These are phyloP conservation scores for Dryobates pubescens DNA, from an alignment of 2,797 vertebrate genomes.

Conservation along the genomic window DNA sequence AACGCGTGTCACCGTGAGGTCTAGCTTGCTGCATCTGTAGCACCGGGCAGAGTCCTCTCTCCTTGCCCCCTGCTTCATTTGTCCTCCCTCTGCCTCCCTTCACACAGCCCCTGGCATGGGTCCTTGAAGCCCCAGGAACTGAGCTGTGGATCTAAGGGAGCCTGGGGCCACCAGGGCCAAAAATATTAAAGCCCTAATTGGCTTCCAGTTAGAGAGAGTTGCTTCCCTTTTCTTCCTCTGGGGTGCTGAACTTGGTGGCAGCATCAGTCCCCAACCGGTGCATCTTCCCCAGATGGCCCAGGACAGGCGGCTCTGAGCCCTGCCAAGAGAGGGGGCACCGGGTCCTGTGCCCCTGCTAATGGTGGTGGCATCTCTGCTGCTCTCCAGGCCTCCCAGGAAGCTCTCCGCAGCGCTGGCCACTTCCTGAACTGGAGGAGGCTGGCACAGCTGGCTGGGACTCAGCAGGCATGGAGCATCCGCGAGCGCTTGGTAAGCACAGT, in stretches of 20 bases:
- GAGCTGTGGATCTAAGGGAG: rapidly evolving
- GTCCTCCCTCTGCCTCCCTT: neutral
- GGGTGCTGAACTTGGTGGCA: too few relatives aligned
- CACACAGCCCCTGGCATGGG: neutral
- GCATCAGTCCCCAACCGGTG: too few relatives aligned
- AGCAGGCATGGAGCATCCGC: too few relatives aligned
- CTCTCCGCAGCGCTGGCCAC: too few relatives aligned
- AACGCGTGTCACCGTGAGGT: too few relatives aligned
- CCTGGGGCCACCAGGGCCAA: neutral
- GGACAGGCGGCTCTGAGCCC: neutral
- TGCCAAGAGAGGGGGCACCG: neutral
- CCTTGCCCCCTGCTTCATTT: neutral
- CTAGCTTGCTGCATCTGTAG: too few relatives aligned
- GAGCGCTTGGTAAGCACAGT: too few relatives aligned
- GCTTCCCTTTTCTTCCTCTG: neutral
- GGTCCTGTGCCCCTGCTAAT: neutral
- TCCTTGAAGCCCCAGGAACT: neutral
- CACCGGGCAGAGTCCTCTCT: too few relatives aligned
- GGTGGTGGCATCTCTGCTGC: neutral
- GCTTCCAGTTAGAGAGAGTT: neutral
- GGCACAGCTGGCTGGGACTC: too few relatives aligned
- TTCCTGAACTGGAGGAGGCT: too few relatives aligned
- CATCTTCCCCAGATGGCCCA: too few relatives aligned
- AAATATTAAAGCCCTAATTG: rapidly evolving
- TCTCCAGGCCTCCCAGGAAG: neutral